phyloP scores from a whole-genome alignment of 1,140 invertebrate genomes.

The Papilio polyxenes region DNA sequence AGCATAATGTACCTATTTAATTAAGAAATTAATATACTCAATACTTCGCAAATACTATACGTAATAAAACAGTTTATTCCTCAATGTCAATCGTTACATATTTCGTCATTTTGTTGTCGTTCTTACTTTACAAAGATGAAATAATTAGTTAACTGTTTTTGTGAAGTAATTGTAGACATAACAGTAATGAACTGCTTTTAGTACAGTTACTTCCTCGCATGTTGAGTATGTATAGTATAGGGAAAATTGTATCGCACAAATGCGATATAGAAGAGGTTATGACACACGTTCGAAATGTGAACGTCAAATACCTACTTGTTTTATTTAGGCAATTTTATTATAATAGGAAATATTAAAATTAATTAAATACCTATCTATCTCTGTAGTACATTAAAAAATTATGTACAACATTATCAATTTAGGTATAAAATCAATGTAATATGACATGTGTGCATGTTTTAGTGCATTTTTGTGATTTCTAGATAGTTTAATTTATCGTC shows the following conservation, averaged over 20 bases:
- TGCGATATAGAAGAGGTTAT: conserved; percentile 51
- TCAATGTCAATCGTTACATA: conserved; percentile 8
- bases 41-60: conserved; percentile 23
- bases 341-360: conserved; percentile 66
- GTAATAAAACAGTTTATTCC: conserved; percentile 12
- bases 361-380: conserved; percentile 59
- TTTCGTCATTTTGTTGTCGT: not conserved
- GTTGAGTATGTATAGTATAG: conserved; percentile 56
- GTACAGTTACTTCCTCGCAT: conserved; percentile 73
- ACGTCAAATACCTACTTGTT: conserved; percentile 46
- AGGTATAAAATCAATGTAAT: conserved; percentile 76
- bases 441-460: conserved; percentile 80
- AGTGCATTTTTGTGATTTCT: conserved; percentile 81
- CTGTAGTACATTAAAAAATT: conserved; percentile 61
- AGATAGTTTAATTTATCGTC: conserved; percentile 80
- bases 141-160: conserved; percentile 42
- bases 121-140: conserved; percentile 15
- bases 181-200: conserved; percentile 58
- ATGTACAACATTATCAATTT: conserved; percentile 75
- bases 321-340: conserved; percentile 65
- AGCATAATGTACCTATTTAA: conserved; percentile 25
- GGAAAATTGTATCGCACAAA: conserved; percentile 56
- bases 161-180: conserved; percentile 62
- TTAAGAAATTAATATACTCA: conserved; percentile 29
- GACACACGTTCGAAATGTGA: conserved; percentile 46